Percentiles rank a stretch among this genome's conserved stretches.
Evolutionary conservation across 2,888 invertebrate species (phyloP).

Genomic region (Hymenopus coronatus): DNA sequence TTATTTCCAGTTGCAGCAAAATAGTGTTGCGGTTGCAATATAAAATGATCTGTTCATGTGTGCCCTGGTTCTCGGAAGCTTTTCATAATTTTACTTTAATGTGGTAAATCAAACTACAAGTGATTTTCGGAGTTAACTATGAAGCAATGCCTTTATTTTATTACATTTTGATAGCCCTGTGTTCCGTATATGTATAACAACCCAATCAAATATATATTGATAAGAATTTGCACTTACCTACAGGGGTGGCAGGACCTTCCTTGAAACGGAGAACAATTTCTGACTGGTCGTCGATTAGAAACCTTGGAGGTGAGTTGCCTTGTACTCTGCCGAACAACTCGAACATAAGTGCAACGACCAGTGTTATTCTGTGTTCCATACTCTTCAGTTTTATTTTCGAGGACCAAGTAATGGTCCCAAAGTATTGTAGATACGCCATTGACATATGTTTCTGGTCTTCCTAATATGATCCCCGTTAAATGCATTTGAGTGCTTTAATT

Average conservation of each 20-base stretch:
- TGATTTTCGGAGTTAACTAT: no score
- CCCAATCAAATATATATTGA: no score
- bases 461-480: not conserved
- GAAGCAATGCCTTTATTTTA: no score
- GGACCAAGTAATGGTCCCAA: not conserved
- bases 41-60: no score
- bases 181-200: no score
- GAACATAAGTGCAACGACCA: not conserved
- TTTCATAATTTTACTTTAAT: no score
- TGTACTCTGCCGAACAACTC: not conserved
- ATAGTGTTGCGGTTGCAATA: no score
- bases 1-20: no score
- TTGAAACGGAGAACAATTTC: constrained; percentile 88
- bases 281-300: constrained; percentile 82
- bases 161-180: no score
- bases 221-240: constrained; percentile 59
- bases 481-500: not conserved
- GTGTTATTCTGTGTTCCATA: not conserved
- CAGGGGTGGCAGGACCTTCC: constrained; percentile 81
- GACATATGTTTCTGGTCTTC: not conserved
- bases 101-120: no score
- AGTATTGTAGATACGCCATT: not conserved
- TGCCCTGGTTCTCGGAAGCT: no score
- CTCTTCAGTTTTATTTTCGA: not conserved
- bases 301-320: constrained; percentile 77